phyloP scores from a whole-genome alignment of 2,113 vertebrate species.

The Acrocephalus kingi region DNA sequence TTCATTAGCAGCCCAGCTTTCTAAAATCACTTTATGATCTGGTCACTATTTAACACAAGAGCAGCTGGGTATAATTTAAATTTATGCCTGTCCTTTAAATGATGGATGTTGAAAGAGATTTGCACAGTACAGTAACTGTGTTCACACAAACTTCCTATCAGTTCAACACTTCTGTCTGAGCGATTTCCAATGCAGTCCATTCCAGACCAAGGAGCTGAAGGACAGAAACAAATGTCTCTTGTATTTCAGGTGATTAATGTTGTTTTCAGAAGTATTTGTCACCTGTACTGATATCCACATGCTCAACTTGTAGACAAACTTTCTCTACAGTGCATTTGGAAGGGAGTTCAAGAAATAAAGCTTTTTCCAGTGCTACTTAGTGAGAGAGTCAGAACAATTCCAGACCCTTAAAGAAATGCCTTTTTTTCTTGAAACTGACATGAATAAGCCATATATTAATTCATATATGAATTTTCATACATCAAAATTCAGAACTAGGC shows the following conservation, averaged over 20 bases:
- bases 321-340: background rate
- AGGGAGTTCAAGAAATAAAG: slow-evolving; percentile 14
- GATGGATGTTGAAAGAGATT: background rate
- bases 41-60: background rate
- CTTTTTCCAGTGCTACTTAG: background rate
- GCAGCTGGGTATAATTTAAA: background rate
- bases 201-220: slow-evolving; percentile 53
- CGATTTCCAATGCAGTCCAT: slow-evolving; percentile 50
- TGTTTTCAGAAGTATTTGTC: slow-evolving; percentile 43
- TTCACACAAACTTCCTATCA: background rate
- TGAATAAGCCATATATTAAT: background rate
- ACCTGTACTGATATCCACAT: slow-evolving; percentile 38
- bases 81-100: background rate
- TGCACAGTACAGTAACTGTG: background rate
- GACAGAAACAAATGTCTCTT: slow-evolving; percentile 53
- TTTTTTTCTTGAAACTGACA: background rate
- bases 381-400: too few relatives aligned
- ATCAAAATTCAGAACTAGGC: background rate
- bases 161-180: slow-evolving; percentile 24
- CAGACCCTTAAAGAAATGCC: too few relatives aligned
- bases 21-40: background rate
- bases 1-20: background rate
- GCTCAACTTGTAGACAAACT: slow-evolving; percentile 22
- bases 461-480: background rate
- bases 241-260: slow-evolving; percentile 66